Base-by-base conservation (phyloP, 2,797 vertebrate species). In the Echeneis naucrates region DNA sequence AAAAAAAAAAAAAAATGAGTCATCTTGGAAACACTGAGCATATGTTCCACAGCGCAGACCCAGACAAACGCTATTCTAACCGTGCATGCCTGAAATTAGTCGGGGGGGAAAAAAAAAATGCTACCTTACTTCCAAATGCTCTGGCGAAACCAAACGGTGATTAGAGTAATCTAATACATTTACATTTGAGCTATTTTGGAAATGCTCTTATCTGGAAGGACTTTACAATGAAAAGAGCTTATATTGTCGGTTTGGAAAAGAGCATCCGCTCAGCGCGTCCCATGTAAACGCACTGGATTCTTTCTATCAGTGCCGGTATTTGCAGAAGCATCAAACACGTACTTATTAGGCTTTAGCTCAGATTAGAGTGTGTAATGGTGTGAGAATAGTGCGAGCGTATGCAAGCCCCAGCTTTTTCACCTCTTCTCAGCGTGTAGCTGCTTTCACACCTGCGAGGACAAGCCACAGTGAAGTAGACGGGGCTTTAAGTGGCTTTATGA, bases 201-300 rank as follows among this genome's bases (percentile, higher is more conserved):
- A 82, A 86, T 85, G 85, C 85, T 83, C 80, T 85, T 85, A 86
- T 85, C 77, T 84, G 45, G 47, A 50, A 52, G 68, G 69, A 83
- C 45, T 81, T 78, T 78, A 21, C 56, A 75, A 60, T 57, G 44
- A 61, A 79, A 75, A 26, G 64, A 75, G 78, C 84, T 85, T 75
- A 78, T 72, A 78, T 35, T 3, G 24, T 40, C 68, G 21, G 50
- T 73, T 85, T 57, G 59, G 62, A 27, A 52, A 78, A 74, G 55
- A 68, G 32, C 63, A 71, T 53, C 51, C 37, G 60, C 75, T 67
- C 50, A 77, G 61, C 68, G 27, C 52, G 32, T 44, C 32, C 0
- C 8, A 70, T 76, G 35, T 71, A 61, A 80, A 80, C 54, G 61
- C 32, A 57, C 80, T 71, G 57, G 50, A 74, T 74, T 50, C 52